Evolutionary conservation across 1,140 invertebrate species (phyloP), one percentile per base, ranked within the genome.

Genomic region (Aphelinus atriplicis): DNA sequence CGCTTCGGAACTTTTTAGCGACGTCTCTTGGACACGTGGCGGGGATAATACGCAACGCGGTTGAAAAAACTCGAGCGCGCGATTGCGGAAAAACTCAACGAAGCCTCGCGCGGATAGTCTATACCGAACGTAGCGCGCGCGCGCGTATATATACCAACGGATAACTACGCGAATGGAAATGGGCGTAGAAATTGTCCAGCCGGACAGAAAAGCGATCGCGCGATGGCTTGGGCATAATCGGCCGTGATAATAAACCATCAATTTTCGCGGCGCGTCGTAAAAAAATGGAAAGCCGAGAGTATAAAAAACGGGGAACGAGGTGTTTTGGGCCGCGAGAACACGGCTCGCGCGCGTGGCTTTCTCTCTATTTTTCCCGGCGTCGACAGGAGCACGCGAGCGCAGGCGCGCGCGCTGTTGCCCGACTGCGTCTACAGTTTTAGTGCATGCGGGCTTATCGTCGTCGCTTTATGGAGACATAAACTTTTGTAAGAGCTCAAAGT

Each of bases 381-480:
- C 55, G 46, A 66, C 9, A 60, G 3, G 26, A 60, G 26, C 5
- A 43, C 46, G 7, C 42, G 69, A 60, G 53, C 6, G 47, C 46
- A 5, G 3, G 68, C 3, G 64, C 3, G 48, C n/a, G 64, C 7
- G 48, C 48, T 42, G 48, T 53, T 7, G 57, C 55, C 48, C 6
- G 2, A 60, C 1, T 60, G 64, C 55, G 65, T 73, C 72, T 73
- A 67, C 67, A 73, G 64, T 73, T 73, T 73, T 73, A 73, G 64
- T 73, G 56, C 72, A 68, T 68, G 57, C 72, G 72, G 72, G 72
- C 72, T 73, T 73, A 73, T 73, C 72, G 72, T 68, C 65, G 42
- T 48, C 56, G 64, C 72, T 73, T 73, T 73, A 73, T 73, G 72
- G 72, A 73, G 72, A 73, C 72, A 73, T 73, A 73, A 67, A 73